Percentiles rank a stretch among this genome's conserved stretches.
Evolutionary conservation across 2,113 vertebrate genomes (phyloP).

Genomic region (Alethe castanea): DNA sequence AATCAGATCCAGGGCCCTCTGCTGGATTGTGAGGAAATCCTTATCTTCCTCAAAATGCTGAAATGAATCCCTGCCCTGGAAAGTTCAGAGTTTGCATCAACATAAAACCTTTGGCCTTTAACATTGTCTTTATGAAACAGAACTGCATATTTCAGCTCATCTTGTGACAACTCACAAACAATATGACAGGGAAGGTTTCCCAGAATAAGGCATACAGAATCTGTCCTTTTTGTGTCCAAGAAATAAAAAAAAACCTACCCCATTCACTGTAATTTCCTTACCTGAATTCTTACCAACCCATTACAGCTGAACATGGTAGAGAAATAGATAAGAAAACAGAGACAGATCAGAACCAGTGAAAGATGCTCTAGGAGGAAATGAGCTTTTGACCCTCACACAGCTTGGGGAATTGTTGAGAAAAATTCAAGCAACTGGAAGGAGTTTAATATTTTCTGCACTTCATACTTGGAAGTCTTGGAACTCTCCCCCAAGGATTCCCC

Average conservation of each 20-base stretch:
- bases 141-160: neutral
- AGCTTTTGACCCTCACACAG: neutral
- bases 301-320: neutral
- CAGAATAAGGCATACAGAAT: neutral
- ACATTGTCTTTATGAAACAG: neutral
- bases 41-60: neutral
- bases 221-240: neutral
- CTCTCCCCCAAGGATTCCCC: neutral
- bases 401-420: neutral
- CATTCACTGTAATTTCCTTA: neutral
- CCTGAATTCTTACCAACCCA: neutral
- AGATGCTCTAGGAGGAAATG: neutral
- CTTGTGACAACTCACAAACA: neutral
- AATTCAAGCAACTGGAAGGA: neutral
- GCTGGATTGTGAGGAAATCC: neutral
- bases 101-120: neutral
- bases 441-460: neutral
- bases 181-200: neutral
- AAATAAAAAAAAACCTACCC: neutral
- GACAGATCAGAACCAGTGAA: neutral
- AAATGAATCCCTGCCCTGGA: neutral
- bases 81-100: neutral
- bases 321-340: neutral
- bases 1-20: slow-evolving; percentile 1
- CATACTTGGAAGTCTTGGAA: neutral